Evolutionary conservation across 2,888 invertebrate species (phyloP), one percentile per base, ranked within the genome.

Genomic region (Nasonia oneida): DNA sequence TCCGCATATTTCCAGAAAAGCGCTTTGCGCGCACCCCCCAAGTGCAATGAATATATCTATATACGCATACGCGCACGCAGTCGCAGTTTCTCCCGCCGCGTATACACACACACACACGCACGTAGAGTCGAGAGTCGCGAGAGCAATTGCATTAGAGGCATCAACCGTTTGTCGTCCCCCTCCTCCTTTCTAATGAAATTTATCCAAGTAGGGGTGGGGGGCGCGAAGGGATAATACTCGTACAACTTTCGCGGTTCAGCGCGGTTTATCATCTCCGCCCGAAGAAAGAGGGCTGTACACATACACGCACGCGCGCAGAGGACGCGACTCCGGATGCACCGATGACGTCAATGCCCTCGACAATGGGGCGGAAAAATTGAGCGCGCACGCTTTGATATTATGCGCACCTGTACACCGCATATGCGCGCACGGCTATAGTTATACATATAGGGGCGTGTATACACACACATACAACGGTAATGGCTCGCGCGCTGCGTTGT

Each of bases 281-380:
- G 29, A 37, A 76, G 37, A 53, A 3, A 74, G 73, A 74, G 33
- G 23, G 57, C 0, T 29, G 15, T 23, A 75, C 33, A 42, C 33
- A 77, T 23, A 61, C 6, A 3, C 2, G 15, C 53, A 2, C 53
- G 15, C 61, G 23, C 5, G 8, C 42, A 61, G 61, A 74, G 81
- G 67, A 67, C 50, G 75, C 18, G 29, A 33, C 50, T 81, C 73
- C 71, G 50, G 70, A 64, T 53, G 74, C 47, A 57, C 75, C 81
- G 67, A 87, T 87, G 86, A 87, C 86, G 86, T 87, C 86, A 87
- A 84, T 84, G 86, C 82, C 86, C 86, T 87, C 84, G 71, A 79
- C 82, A 79, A 84, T 81, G 74, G 79, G 42, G 61, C 73, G 77
- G 53, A 74, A 84, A 75, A 79, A 84, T 37, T 53, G 47, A 8